Percentiles rank a stretch among this genome's conserved stretches.
These are phyloP conservation scores for Holacanthus passer DNA, from an alignment of 2,113 vertebrate genomes.

Conservation along the genomic window DNA sequence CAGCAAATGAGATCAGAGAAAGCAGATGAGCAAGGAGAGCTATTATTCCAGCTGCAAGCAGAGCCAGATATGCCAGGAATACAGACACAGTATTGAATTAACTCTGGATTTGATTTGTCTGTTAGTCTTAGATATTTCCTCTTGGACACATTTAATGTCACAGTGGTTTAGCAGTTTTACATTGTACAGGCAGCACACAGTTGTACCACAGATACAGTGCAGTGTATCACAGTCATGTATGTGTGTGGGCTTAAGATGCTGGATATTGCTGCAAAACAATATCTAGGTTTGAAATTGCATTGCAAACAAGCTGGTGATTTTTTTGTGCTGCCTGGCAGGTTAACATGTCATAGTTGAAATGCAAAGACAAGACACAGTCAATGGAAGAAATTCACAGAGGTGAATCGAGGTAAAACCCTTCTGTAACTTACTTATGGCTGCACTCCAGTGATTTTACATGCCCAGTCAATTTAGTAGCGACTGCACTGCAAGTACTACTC, in stretches of 20 bases:
- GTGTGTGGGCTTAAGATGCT: background rate
- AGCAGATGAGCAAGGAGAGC: slow-evolving; percentile 69
- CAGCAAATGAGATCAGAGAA: slow-evolving; percentile 77
- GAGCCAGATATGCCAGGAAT: slow-evolving; percentile 81
- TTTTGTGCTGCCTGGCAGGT: background rate
- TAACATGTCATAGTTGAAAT: slow-evolving; percentile 8
- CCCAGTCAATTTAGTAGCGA: background rate
- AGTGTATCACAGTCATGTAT: background rate
- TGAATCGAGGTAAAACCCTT: background rate
- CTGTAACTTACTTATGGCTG: background rate
- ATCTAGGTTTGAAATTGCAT: slow-evolving; percentile 1
- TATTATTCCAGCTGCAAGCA: slow-evolving; percentile 75
- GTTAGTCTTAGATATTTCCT: slow-evolving; percentile 76
- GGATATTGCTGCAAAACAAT: slow-evolving; percentile 10
- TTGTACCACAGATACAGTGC: background rate
- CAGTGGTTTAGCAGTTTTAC: slow-evolving; percentile 56
- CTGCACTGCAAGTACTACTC: background rate
- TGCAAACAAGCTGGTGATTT: background rate
- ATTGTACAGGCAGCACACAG: slow-evolving; percentile 49
- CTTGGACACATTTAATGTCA: slow-evolving; percentile 73
- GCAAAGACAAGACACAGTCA: background rate
- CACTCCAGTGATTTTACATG: background rate
- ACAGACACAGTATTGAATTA: slow-evolving; percentile 78
- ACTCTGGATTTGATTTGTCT: slow-evolving; percentile 77
- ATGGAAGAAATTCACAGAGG: background rate